Evolutionary conservation across 2,888 invertebrate species (phyloP).

Genomic region (Vannuccia rotundouncinata): DNA sequence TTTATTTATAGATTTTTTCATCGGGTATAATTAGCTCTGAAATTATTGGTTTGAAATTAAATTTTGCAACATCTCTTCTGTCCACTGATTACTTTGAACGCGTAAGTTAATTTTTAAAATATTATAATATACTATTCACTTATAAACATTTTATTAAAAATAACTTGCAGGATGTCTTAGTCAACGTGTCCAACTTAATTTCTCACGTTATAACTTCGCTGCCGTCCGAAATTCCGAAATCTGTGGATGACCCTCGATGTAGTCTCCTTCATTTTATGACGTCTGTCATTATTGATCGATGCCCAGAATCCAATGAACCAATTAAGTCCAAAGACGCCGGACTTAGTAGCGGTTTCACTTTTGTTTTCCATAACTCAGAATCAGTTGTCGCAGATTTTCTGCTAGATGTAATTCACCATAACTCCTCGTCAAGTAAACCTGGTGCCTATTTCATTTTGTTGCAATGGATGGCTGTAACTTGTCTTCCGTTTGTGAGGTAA

Average conservation of each 20-base stretch:
- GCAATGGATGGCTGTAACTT: neutral
- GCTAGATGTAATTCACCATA: neutral
- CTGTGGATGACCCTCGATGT: neutral
- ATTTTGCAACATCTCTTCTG: neutral
- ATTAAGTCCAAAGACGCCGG: neutral
- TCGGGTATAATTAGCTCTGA: neutral
- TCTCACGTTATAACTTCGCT: neutral
- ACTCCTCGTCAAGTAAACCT: neutral
- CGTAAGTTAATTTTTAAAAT: neutral
- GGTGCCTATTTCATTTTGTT: neutral
- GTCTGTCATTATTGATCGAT: neutral
- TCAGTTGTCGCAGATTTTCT: neutral
- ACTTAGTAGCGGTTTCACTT: neutral
- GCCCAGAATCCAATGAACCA: neutral
- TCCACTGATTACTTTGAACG: neutral
- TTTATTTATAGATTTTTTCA: neutral
- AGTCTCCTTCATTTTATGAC: neutral
- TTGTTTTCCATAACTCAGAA: neutral
- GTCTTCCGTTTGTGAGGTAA: neutral
- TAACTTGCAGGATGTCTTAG: neutral
- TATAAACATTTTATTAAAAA: neutral
- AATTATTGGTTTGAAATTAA: neutral
- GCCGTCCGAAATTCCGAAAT: neutral
- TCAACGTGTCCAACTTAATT: neutral
- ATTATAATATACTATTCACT: neutral